Percentiles rank a stretch among this genome's conserved stretches.
These are phyloP conservation scores for Chaenocephalus aceratus DNA, from an alignment of 2,113 vertebrate species.

Conservation along the genomic window DNA sequence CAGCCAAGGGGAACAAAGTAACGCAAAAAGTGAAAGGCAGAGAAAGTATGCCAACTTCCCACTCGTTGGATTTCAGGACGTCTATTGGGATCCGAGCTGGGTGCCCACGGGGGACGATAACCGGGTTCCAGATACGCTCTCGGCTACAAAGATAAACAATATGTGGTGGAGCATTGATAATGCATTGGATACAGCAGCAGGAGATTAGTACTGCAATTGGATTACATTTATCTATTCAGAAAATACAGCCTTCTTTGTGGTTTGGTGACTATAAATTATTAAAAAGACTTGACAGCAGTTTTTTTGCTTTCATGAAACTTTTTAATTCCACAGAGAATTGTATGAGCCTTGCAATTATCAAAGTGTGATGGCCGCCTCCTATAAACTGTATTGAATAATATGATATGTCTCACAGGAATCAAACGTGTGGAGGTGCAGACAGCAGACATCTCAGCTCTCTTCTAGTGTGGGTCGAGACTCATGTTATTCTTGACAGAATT, in stretches of 20 bases:
- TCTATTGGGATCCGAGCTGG: conserved; percentile 49
- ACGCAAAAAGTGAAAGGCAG: conserved; percentile 39
- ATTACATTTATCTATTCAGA: conserved; percentile 14
- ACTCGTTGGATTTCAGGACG: conserved; percentile 40
- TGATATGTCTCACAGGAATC: conserved; percentile 4
- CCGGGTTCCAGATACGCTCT: conserved; percentile 48
- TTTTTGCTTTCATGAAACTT: not conserved
- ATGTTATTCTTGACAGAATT: conserved; percentile 8
- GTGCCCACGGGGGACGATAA: conserved; percentile 52
- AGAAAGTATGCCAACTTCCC: conserved; percentile 63
- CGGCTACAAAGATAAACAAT: conserved; percentile 53
- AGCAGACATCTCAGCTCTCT: not conserved
- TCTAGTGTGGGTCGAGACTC: conserved; percentile 6
- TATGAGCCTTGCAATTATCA: not conserved
- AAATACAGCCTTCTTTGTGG: not conserved
- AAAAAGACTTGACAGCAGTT: not conserved
- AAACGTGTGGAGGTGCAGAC: conserved; percentile 10
- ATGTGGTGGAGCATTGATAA: conserved; percentile 35
- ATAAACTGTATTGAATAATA: conserved; percentile 1
- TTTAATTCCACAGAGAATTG: not conserved
- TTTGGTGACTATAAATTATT: conserved; percentile 2
- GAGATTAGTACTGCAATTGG: conserved; percentile 15
- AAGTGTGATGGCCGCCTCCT: not conserved
- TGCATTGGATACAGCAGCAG: conserved; percentile 13
- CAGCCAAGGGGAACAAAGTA: conserved; percentile 60